Conservation (phyloP, 2,888 invertebrate genomes). For the Leptopilina drosophilae region DNA sequence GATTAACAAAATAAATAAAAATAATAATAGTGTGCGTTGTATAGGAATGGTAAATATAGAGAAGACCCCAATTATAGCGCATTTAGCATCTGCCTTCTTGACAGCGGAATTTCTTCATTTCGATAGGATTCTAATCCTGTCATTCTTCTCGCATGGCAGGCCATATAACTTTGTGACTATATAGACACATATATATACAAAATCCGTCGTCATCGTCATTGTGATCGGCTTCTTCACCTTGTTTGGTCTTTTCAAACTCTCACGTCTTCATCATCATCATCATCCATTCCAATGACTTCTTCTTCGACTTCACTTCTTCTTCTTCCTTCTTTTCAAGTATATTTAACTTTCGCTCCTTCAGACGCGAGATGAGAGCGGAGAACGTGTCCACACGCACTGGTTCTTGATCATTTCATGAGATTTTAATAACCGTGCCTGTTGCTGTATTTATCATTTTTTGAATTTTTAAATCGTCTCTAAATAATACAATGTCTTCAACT, state of each 20-base stretch:
- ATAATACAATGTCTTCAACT: too few relatives aligned
- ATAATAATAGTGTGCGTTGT: neutral
- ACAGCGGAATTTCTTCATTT: slow-evolving; percentile 28
- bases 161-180: neutral
- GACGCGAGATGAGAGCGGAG: neutral
- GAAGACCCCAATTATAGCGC: slow-evolving; percentile 11
- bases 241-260: slow-evolving; percentile 39
- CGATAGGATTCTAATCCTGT: slow-evolving; percentile 38
- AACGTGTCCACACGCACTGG: neutral
- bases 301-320: neutral
- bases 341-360: slow-evolving; percentile 26
- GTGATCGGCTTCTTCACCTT: slow-evolving; percentile 40
- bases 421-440: slow-evolving; percentile 21
- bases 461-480: neutral
- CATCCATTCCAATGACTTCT: slow-evolving; percentile 32
- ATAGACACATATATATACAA: slow-evolving; percentile 2
- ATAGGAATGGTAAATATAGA: neutral
- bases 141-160: slow-evolving; percentile 32
- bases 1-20: neutral
- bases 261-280: slow-evolving; percentile 26
- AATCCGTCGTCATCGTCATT: slow-evolving; percentile 40
- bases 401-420: slow-evolving; percentile 13
- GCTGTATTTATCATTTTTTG: slow-evolving; percentile 1
- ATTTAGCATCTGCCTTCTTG: slow-evolving; percentile 21
- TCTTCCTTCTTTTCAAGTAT: slow-evolving; percentile 26